Evolutionary conservation across 2,113 vertebrate genomes (phyloP), one percentile per base, ranked within the genome.

Genomic region (Rhabdomys dilectus): DNA sequence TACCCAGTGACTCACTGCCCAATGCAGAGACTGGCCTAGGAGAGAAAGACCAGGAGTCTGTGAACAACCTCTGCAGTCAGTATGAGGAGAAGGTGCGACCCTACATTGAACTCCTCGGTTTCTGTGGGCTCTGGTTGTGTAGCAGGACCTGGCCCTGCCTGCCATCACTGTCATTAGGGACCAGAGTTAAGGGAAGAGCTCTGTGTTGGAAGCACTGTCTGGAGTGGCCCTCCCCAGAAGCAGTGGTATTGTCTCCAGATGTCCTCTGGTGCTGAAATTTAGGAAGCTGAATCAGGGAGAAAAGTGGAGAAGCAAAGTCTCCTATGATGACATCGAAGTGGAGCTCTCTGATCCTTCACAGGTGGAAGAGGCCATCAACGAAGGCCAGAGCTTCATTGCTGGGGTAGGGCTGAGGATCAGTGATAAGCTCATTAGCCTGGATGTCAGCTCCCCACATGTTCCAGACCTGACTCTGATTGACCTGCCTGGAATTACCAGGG

Each of bases 391-490:
- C 56, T 0, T 76, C 31, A 98, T 99, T 39, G 99, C 99, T 0
- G 99, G 99, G 21, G 5, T 70, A 0, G 98, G 97, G 4, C 81
- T 98, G 68, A 98, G 97, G 13, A 99, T 99, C 97, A 99, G 99
- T 0, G 78, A 93, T 0, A 97, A 99, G 2, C 98, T 99, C n/a
- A 99, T 99, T 97, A 99, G 96, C 88, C 98, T 99, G 92, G 99
- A 99, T 94, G 96, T 99, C 15, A 91, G 64, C 45, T 99, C 99
- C 75, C 97, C 98, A 5, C 80, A 98, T 0, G 99, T 99, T 91
- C 99, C 99, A 0, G 99, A 99, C 70, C 99, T 99, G 96, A 99
- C 99, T 0, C 98, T 99, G 26, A 99, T 99, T 48, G 99, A 99
- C 97, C 99, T 99, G 39, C 99, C 99, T 1, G 99, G 99, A n/a